A percentile compares a stretch with the other conserved stretches of the same genome.
Conservation (phyloP, 1,140 invertebrate species). For the Heliconius melpomene region DNA sequence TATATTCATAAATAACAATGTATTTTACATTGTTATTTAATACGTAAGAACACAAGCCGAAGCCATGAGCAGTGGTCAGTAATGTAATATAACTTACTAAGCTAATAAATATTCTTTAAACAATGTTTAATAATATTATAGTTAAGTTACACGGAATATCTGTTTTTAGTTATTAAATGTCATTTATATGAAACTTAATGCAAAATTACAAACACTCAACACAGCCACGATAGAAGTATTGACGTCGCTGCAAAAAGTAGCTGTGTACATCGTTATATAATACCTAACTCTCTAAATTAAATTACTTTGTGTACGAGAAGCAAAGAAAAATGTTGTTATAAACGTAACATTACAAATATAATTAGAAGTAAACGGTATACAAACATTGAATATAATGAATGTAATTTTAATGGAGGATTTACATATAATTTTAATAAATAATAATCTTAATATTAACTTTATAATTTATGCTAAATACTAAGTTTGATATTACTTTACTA, state of each 20-base stretch:
- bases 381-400: neutral
- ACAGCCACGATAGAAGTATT: neutral
- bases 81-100: neutral
- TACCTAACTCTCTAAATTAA: conserved; percentile 3
- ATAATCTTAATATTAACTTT: neutral
- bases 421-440: neutral
- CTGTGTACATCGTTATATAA: neutral
- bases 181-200: neutral
- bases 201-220: neutral
- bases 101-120: neutral
- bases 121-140: neutral
- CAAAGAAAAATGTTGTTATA: neutral
- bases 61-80: neutral
- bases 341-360: conserved; percentile 4
- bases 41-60: conserved; percentile 2
- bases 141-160: too few species aligned
- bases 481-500: neutral
- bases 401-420: neutral
- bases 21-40: neutral
- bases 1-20: neutral
- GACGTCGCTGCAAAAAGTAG: neutral
- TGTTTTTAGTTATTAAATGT: neutral
- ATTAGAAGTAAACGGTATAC: neutral
- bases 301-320: conserved; percentile 3
- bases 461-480: neutral